Evolutionary conservation across 1,140 invertebrate genomes (phyloP).

Genomic region (Drosophila oshimai): DNA sequence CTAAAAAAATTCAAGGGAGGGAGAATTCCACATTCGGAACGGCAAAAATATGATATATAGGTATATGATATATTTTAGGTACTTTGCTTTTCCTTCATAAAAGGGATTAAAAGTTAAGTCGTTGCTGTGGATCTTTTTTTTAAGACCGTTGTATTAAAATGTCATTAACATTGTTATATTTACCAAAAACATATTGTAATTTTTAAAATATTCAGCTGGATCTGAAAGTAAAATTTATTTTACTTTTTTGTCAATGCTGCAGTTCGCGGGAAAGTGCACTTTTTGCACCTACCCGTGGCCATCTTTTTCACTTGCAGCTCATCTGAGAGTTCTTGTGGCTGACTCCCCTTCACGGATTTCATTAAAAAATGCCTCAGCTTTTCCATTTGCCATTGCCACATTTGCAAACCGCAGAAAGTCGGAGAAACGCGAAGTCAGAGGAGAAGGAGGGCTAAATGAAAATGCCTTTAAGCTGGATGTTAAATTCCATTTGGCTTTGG

Average conservation of each 20-base stretch:
- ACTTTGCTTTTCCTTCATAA: no score
- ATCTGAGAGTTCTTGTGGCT: conserved; percentile 23
- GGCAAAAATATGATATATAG: no score
- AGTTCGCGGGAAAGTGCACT: conserved; percentile 12
- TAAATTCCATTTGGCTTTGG: conserved; percentile 29
- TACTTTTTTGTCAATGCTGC: neutral
- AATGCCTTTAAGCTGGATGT: conserved; percentile 59
- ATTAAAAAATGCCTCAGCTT: conserved; percentile 66
- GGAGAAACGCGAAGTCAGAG: neutral
- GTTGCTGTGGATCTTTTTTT: no score
- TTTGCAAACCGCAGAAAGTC: conserved; percentile 41
- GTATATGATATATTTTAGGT: no score
- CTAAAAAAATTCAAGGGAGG: no score
- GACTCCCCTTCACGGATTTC: conserved; percentile 44
- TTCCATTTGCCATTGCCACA: conserved; percentile 59
- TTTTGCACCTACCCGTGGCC: neutral
- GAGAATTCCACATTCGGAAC: no score
- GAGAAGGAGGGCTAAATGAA: neutral
- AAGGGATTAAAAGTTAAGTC: no score
- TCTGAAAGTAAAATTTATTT: neutral
- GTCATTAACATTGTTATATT: no score
- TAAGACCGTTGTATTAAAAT: no score
- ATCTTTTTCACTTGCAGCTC: conserved; percentile 15
- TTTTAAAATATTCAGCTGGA: no score
- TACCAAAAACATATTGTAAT: no score